These are phyloP conservation scores for Paralichthys olivaceus DNA, from an alignment of 2,113 vertebrate species.

Conservation along the genomic window DNA sequence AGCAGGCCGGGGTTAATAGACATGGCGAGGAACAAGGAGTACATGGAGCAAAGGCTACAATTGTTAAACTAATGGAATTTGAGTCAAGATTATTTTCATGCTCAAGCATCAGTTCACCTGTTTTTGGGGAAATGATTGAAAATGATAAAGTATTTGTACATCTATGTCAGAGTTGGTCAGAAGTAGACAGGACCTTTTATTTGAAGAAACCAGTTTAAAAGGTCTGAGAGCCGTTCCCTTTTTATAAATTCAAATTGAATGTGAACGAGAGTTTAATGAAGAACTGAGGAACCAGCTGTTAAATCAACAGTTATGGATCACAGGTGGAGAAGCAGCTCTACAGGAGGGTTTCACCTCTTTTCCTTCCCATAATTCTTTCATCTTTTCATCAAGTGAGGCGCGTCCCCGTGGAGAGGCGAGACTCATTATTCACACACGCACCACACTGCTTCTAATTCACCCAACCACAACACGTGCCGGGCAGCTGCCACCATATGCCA, in stretches of 20 bases:
- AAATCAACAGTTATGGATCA: slow-evolving; percentile 61
- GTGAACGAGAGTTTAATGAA: slow-evolving; percentile 38
- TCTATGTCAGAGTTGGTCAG: background rate
- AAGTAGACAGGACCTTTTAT: background rate
- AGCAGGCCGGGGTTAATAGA: too few species aligned
- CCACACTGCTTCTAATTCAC: slow-evolving; percentile 52
- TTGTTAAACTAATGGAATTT: too few species aligned
- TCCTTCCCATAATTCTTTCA: slow-evolving; percentile 51
- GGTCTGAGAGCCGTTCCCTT: background rate
- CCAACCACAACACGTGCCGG: slow-evolving; percentile 53
- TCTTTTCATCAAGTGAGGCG: slow-evolving; percentile 50
- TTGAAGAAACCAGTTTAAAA: slow-evolving; percentile 5
- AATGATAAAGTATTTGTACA: too few species aligned
- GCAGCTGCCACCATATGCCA: slow-evolving; percentile 72
- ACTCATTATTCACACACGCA: slow-evolving; percentile 63
- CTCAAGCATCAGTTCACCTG: too few species aligned
- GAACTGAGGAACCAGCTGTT: slow-evolving; percentile 50
- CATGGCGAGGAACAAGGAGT: too few species aligned
- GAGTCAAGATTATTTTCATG: too few species aligned
- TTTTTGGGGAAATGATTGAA: too few species aligned
- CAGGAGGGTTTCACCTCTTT: slow-evolving; percentile 43
- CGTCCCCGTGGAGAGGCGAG: slow-evolving; percentile 53
- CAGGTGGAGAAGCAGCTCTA: slow-evolving; percentile 40
- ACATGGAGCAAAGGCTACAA: too few species aligned
- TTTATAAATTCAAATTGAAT: slow-evolving; percentile 39